Conservation (phyloP, 2,113 vertebrate genomes). For the Myrmecobius fasciatus region DNA sequence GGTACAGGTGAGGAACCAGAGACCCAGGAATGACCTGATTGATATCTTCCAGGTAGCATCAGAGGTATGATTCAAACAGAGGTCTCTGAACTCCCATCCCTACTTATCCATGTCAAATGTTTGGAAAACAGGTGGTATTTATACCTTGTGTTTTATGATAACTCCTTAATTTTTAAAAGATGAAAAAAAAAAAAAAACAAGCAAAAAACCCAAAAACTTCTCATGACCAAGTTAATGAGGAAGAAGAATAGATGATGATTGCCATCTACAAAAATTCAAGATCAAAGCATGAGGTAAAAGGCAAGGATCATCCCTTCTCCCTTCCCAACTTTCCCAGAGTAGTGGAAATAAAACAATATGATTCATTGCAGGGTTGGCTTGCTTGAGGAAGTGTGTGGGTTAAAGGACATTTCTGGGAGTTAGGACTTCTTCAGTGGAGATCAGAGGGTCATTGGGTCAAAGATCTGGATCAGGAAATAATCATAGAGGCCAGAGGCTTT, state of each 20-base stretch:
- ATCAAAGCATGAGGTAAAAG: not conserved
- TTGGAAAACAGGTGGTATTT: not conserved
- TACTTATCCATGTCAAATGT: not conserved
- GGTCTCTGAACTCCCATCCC: not conserved
- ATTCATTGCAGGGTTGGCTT: not conserved
- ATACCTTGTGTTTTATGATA: not conserved
- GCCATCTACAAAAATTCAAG: not conserved
- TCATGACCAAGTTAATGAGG: not conserved
- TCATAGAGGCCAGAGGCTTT: not conserved
- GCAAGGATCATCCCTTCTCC: not conserved
- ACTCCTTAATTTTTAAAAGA: not conserved
- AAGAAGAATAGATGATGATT: not conserved
- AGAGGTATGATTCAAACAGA: not conserved
- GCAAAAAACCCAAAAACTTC: not conserved
- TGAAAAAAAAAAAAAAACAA: not conserved
- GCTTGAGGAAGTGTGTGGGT: not conserved
- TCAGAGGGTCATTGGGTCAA: not conserved
- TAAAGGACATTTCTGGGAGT: not conserved
- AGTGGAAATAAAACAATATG: not conserved
- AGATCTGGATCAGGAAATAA: not conserved
- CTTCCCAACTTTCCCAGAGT: not conserved
- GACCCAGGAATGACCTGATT: not conserved
- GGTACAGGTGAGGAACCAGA: not conserved
- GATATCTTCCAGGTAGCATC: not conserved
- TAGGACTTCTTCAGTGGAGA: not conserved